phyloP scores from a whole-genome alignment of 2,797 vertebrate genomes.

The Gephyroberyx darwinii region DNA sequence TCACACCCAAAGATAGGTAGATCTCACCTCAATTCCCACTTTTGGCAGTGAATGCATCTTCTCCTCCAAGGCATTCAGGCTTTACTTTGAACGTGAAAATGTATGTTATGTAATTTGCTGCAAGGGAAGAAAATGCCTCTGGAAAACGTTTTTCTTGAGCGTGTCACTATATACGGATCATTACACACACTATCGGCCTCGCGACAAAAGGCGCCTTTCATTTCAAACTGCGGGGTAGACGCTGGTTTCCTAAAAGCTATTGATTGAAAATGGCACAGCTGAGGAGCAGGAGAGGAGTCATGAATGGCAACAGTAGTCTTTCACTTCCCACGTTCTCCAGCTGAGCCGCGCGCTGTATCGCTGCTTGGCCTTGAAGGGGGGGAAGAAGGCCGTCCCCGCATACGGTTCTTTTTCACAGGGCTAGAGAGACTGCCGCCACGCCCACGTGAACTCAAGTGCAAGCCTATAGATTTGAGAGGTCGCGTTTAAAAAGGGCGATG shows the following conservation, averaged over 20 bases:
- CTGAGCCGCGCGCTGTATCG: conserved; percentile 63
- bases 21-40: conserved; percentile 58
- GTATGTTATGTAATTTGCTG: conserved; percentile 69
- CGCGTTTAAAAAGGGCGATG: conserved; percentile 42
- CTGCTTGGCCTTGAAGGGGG: conserved; percentile 49
- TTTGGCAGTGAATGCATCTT: conserved; percentile 39
- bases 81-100: conserved; percentile 59
- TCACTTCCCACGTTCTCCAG: conserved; percentile 70
- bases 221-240: conserved; percentile 70
- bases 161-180: conserved; percentile 48
- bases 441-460: conserved; percentile 24
- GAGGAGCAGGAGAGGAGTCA: conserved; percentile 65
- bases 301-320: conserved; percentile 71
- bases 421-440: conserved; percentile 57
- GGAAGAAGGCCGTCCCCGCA: conserved; percentile 50
- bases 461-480: conserved; percentile 44
- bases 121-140: conserved; percentile 50
- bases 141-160: conserved; percentile 58
- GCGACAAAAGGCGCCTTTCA: conserved; percentile 77
- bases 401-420: conserved; percentile 38
- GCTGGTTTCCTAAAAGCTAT: conserved; percentile 76
- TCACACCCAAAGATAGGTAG: conserved; percentile 49
- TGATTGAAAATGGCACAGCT: conserved; percentile 77
- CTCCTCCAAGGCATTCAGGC: conserved; percentile 44
- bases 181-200: conserved; percentile 55